Evolutionary conservation across 30 jellyfish, hydroid and myxozoan genomes (phyloP).

Genomic region (Chironex yamaguchii): DNA sequence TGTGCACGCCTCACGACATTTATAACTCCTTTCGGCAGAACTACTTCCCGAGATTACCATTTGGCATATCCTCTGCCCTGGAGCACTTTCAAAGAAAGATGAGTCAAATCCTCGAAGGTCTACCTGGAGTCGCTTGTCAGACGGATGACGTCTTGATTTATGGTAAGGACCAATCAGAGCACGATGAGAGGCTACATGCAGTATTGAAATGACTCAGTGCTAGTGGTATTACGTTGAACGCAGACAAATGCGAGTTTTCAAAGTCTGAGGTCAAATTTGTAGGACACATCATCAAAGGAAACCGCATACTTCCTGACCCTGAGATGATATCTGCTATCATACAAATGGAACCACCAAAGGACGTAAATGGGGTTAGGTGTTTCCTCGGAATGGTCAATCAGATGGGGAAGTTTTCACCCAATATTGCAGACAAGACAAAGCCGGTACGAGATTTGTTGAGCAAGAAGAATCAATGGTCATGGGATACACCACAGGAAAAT

Average conservation of each 20-base stretch:
- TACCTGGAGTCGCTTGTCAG: constrained; percentile 52
- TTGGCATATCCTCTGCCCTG: constrained; percentile 53
- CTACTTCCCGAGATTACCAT: constrained; percentile 65
- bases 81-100: constrained; percentile 34
- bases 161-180: constrained; percentile 61
- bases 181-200: constrained; percentile 28
- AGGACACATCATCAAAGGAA: constrained; percentile 59
- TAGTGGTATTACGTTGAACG: constrained; percentile 57
- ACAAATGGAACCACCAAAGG: constrained; percentile 40
- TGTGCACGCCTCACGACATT: constrained; percentile 22
- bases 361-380: constrained; percentile 31
- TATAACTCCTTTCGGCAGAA: constrained; percentile 62
- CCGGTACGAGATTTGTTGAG: constrained; percentile 55
- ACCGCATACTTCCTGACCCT: constrained; percentile 51
- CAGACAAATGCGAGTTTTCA: constrained; percentile 48
- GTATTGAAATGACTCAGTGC: constrained; percentile 42
- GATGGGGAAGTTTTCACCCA: constrained; percentile 39
- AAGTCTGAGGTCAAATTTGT: not conserved
- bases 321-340: constrained; percentile 29
- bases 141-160: constrained; percentile 59
- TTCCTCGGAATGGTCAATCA: constrained; percentile 60
- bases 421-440: constrained; percentile 34
- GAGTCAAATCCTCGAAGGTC: too few species aligned
- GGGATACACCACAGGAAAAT: constrained; percentile 53
- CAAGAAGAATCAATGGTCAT: constrained; percentile 29